phyloP scores from a whole-genome alignment of 2,888 invertebrate species.

The Chironomus riparius region DNA sequence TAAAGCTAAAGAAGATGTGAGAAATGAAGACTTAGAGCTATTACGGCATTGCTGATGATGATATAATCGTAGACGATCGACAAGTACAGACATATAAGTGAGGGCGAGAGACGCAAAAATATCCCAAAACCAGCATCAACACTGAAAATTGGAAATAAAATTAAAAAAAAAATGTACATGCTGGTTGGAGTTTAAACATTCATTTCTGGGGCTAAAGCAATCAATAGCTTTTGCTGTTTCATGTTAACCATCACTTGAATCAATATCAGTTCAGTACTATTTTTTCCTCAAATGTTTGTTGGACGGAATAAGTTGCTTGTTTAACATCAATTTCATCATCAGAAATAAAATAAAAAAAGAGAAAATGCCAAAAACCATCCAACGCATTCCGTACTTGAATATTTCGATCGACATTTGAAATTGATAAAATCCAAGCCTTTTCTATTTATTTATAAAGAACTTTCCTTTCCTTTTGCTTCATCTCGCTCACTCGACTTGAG shows the following conservation, averaged over 20 bases:
- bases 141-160: not conserved
- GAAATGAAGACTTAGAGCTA: not conserved
- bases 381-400: not conserved
- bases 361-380: not conserved
- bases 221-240: not conserved
- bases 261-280: not conserved
- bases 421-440: constrained; percentile 1
- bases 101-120: not conserved
- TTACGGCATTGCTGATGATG: not conserved
- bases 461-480: not conserved
- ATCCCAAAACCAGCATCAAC: not conserved
- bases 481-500: not conserved
- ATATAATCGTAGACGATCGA: not conserved
- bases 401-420: not conserved
- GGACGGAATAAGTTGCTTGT: not conserved
- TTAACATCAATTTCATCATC: not conserved
- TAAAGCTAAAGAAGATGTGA: not conserved
- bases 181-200: not conserved
- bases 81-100: too few relatives aligned
- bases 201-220: not conserved
- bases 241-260: constrained; percentile 10
- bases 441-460: not conserved
- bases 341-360: not conserved
- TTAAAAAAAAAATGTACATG: not conserved
- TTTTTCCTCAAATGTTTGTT: not conserved